These are phyloP conservation scores for Deilephila elpenor DNA, from an alignment of 2,888 invertebrate genomes.

Conservation along the genomic window DNA sequence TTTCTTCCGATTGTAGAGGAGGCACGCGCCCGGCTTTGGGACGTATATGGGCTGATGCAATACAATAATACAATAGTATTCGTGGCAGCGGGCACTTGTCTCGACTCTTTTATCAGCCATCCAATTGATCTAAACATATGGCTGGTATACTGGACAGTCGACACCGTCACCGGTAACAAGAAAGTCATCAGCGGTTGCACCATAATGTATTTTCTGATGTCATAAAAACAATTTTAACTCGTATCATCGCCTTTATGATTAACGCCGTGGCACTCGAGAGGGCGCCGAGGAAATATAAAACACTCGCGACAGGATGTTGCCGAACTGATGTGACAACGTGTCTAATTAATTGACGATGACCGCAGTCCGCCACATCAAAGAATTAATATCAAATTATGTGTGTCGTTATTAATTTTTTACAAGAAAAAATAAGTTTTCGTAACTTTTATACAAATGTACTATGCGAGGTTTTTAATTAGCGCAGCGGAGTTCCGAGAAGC, in stretches of 20 bases:
- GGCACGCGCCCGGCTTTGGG: no score
- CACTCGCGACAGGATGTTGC: constrained; percentile 7
- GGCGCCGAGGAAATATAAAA: constrained; percentile 22
- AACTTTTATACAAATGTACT: no score
- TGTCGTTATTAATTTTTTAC: not conserved
- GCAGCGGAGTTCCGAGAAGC: no score
- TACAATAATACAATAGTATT: no score
- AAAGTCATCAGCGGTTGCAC: not conserved
- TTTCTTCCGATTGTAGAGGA: no score
- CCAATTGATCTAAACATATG: no score
- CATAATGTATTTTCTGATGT: constrained; percentile 8
- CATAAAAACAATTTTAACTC: constrained; percentile 9
- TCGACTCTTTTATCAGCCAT: no score
- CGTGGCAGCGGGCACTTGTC: no score
- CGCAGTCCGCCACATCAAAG: not conserved
- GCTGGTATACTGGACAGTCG: no score
- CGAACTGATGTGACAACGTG: constrained; percentile 5
- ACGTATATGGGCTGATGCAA: no score
- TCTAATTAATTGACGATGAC: not conserved
- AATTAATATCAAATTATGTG: not conserved
- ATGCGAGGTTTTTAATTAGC: no score
- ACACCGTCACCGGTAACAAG: not conserved
- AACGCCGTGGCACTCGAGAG: not conserved
- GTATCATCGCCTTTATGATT: not conserved
- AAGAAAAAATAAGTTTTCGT: no score